Percentiles rank a stretch among this genome's conserved stretches.
These are phyloP conservation scores for Xestia c-nigrum DNA, from an alignment of 2,888 invertebrate genomes.

Conservation along the genomic window DNA sequence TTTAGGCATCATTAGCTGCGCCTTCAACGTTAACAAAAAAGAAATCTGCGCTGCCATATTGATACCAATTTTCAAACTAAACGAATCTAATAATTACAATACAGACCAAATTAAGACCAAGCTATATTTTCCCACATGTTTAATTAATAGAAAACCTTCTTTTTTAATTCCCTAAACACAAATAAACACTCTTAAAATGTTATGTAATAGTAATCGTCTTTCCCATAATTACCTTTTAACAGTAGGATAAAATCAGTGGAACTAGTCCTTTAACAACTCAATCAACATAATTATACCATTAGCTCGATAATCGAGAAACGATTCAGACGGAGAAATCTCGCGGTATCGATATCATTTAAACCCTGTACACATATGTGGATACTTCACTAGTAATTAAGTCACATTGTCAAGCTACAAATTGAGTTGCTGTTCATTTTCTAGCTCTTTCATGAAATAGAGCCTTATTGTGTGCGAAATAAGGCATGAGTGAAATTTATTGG, in stretches of 20 bases:
- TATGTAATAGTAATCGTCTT: conserved; percentile 53
- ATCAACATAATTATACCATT: conserved; percentile 74
- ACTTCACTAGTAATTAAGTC: conserved; percentile 81
- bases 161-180: conserved; percentile 32
- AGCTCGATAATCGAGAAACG: conserved; percentile 60
- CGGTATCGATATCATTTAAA: conserved; percentile 71
- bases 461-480: conserved; percentile 12
- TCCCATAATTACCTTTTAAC: conserved; percentile 54
- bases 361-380: conserved; percentile 64
- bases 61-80: neutral
- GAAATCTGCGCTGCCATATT: neutral
- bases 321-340: conserved; percentile 53
- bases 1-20: neutral
- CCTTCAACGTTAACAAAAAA: neutral
- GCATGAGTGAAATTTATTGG: neutral
- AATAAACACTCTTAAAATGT: conserved; percentile 39
- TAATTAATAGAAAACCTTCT: conserved; percentile 37
- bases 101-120: neutral
- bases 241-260: conserved; percentile 59
- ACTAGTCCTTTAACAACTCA: conserved; percentile 60
- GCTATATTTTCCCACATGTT: conserved; percentile 37
- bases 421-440: conserved; percentile 7
- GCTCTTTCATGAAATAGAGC: conserved; percentile 6
- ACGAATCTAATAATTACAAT: neutral
- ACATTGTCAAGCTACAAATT: conserved; percentile 65